phyloP scores from a whole-genome alignment of 2,888 invertebrate genomes.

The Odontocerum albicorne region DNA sequence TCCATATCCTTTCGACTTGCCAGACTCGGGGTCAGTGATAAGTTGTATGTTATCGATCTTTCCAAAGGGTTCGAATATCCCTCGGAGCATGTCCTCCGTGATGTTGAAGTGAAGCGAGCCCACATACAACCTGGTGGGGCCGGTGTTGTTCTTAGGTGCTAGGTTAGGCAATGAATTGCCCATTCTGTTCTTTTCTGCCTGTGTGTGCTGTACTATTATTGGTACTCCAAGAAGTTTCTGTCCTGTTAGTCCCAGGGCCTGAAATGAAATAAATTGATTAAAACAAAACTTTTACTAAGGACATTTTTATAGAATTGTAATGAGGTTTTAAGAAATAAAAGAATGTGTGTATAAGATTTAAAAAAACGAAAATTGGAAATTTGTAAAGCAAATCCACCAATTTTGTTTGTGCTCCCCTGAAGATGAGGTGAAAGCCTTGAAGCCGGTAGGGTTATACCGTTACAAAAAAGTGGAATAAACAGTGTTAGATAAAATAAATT shows the following conservation, averaged over 20 bases:
- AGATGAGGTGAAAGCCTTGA: too few species aligned
- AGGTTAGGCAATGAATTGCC: conserved; percentile 83
- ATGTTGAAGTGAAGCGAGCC: conserved; percentile 98
- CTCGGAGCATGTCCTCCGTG: conserved; percentile 97
- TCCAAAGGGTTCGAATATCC: conserved; percentile 99
- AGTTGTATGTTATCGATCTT: conserved; percentile 94
- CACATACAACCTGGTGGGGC: conserved; percentile 96
- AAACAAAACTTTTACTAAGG: too few species aligned
- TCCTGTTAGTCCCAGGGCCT: conserved; percentile 94
- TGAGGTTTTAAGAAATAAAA: too few species aligned
- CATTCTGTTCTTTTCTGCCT: conserved; percentile 93
- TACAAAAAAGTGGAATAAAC: too few species aligned
- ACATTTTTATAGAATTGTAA: too few species aligned
- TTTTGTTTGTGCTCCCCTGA: too few species aligned
- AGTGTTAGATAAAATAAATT: too few species aligned
- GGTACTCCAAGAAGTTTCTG: conserved; percentile 95
- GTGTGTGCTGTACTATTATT: conserved; percentile 97
- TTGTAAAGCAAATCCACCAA: too few species aligned
- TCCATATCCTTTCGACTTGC: conserved; percentile 95
- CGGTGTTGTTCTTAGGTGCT: conserved; percentile 85
- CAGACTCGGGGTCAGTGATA: conserved; percentile 93
- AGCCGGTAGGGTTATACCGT: too few species aligned
- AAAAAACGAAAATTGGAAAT: too few species aligned
- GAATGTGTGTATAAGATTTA: background rate
- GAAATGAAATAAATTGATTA: conserved; percentile 32